Evolutionary conservation across 2,888 invertebrate species (phyloP), one percentile per base, ranked within the genome.

Genomic region (Cataglyphis cursor): DNA sequence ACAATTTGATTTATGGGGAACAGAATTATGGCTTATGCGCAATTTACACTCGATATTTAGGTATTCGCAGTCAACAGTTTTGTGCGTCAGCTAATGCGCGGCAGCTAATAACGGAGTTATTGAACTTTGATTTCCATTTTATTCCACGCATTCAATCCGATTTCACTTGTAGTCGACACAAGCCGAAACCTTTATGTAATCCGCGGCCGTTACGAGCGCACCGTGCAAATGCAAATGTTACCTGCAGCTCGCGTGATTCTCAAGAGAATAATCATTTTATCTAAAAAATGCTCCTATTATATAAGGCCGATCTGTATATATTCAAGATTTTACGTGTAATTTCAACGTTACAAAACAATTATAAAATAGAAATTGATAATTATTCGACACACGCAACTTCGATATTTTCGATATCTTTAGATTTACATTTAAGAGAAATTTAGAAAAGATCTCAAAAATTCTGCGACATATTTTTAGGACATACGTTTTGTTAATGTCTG

Each of bases 81-180:
- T 28, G 38, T 28, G 48, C 51, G 6, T 6, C 31, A 35, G 0
- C 31, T 35, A 35, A 35, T 35, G 6, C 31, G n/a, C 59, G 21
- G 57, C 44, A 57, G 62, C 38, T 83, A 86, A 90, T 90, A 86
- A 85, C 90, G 75, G 70, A 88, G 89, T 88, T 89, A 87, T 87
- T 88, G 89, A 90, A 90, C 90, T 87, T 90, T 90, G 90, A 87
- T 90, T 88, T 90, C 89, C 88, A 88, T 86, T 90, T 87, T 87
- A 87, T 51, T 51, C 51, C 51, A 51, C n/a, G 81, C 88, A 86
- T 90, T 90, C 85, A 85, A 84, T 82, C 64, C 87, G 89, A 90
- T 90, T 90, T 90, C 89, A 86, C 89, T 85, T 74, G 86, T 72
- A 82, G 85, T 82, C 85, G 66, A 75, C 86, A 83, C 78, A 80